Conservation (phyloP, 2,113 vertebrate species). For the Tyrannus savana region DNA sequence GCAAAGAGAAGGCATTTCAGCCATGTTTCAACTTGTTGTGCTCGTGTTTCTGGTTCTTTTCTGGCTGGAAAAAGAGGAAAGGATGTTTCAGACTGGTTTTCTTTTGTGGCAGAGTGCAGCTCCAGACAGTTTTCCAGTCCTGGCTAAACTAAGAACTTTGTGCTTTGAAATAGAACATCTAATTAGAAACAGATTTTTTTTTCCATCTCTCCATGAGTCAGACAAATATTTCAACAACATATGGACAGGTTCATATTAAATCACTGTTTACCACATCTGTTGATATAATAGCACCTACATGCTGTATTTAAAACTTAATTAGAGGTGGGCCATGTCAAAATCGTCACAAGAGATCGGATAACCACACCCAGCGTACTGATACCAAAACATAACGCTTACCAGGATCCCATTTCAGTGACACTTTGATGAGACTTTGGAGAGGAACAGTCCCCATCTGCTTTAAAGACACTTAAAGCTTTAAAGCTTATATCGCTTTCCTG, state of each 20-base stretch:
- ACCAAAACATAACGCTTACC: conserved; percentile 8
- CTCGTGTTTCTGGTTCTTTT: not conserved
- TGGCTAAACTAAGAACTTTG: not conserved
- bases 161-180: not conserved
- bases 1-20: not conserved
- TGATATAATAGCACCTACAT: conserved; percentile 39
- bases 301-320: conserved; percentile 65
- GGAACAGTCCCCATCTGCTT: not conserved
- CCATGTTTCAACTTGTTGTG: not conserved
- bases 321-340: conserved; percentile 31
- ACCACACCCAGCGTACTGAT: not conserved
- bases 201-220: conserved; percentile 47
- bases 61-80: not conserved
- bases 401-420: not conserved
- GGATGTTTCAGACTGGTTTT: not conserved
- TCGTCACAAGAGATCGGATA: not conserved
- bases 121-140: not conserved
- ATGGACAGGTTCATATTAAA: conserved; percentile 41
- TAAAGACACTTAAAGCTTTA: not conserved
- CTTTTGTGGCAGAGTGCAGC: not conserved
- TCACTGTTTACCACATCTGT: conserved; percentile 62
- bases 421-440: not conserved
- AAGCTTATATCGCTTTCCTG: not conserved
- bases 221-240: conserved; percentile 48
- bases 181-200: conserved; percentile 29